These are phyloP conservation scores for Nothocercus julius DNA, from an alignment of 2,113 vertebrate genomes.

Conservation along the genomic window DNA sequence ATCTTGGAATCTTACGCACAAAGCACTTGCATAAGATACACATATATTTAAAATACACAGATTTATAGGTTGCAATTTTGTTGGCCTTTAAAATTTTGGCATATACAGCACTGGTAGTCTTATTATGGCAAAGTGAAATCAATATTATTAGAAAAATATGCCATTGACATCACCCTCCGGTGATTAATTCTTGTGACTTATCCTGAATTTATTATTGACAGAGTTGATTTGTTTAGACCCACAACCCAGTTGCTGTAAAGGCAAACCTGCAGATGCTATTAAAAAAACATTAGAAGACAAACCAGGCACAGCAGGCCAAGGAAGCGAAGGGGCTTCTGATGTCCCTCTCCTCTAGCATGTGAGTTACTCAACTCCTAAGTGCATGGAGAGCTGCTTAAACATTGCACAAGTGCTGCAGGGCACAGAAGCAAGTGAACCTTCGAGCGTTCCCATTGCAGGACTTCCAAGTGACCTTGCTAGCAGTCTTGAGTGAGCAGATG, in stretches of 20 bases:
- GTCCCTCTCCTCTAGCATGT: not conserved
- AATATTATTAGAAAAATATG: constrained; percentile 25
- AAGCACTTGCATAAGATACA: not conserved
- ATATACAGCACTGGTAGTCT: not conserved
- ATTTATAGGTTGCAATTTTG: not conserved
- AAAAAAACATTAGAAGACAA: not conserved
- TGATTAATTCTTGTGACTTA: not conserved
- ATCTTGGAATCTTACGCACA: not conserved
- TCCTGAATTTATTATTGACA: not conserved
- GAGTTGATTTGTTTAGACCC: not conserved
- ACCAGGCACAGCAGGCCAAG: not conserved
- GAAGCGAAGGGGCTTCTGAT: not conserved
- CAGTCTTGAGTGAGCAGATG: not conserved
- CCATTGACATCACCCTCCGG: not conserved
- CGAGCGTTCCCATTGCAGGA: not conserved
- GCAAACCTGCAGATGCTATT: not conserved
- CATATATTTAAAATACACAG: not conserved
- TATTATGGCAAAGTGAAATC: not conserved
- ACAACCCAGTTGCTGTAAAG: not conserved
- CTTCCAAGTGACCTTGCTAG: not conserved
- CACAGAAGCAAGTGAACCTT: not conserved
- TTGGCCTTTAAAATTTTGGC: not conserved
- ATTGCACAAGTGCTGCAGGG: not conserved
- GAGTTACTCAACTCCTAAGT: not conserved
- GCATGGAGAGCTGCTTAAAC: not conserved